Conservation (phyloP, 2,113 vertebrate genomes). For the Cyanocitta stelleri region DNA sequence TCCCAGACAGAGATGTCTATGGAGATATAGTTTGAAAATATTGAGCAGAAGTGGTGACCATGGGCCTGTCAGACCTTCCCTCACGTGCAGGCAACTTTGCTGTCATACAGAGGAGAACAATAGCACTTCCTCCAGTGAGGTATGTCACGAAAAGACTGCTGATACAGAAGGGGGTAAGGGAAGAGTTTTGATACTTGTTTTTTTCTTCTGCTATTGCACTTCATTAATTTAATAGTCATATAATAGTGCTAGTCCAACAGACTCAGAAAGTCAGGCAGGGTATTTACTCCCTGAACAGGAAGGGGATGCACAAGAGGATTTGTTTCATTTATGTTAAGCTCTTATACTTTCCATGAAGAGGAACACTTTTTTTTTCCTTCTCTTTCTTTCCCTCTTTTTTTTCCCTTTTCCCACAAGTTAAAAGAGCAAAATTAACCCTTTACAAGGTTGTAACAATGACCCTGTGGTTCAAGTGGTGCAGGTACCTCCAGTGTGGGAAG, state of each 20-base stretch:
- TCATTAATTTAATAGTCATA: not conserved
- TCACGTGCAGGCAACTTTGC: not conserved
- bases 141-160: not conserved
- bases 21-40: not conserved
- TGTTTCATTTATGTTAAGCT: not conserved
- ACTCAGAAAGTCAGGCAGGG: not conserved
- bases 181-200: not conserved
- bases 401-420: not conserved
- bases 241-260: not conserved
- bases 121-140: not conserved
- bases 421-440: not conserved
- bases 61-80: not conserved
- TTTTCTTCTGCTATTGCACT: not conserved
- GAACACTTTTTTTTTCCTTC: not conserved
- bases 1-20: not conserved
- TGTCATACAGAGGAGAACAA: not conserved
- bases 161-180: not conserved
- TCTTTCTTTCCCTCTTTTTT: rapidly evolving
- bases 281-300: not conserved
- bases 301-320: not conserved
- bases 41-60: not conserved
- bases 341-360: not conserved
- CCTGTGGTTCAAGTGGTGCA: not conserved
- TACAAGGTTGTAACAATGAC: not conserved
- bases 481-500: not conserved